Base-by-base conservation (phyloP, 1,140 invertebrate species). In the Oryctes rhinoceros region DNA sequence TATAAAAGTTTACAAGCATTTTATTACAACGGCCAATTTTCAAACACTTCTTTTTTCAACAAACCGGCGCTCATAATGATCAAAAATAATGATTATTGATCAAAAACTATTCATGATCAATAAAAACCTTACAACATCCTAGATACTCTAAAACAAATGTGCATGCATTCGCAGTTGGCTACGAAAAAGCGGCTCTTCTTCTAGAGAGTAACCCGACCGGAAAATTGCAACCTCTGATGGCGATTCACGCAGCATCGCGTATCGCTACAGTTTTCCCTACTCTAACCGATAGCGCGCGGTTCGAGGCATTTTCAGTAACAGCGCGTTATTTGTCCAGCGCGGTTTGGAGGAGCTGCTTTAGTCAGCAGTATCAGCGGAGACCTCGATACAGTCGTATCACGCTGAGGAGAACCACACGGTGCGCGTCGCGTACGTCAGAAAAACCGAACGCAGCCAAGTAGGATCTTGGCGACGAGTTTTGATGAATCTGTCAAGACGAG, bases 91-190 rank as follows among this genome's bases (percentile, higher is more conserved):
- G n/a, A n/a, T n/a, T n/a, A n/a, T n/a, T n/a, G n/a, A n/a, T n/a
- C n/a, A 30, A 30, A 30, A 30, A 30, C 24, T 30, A 30, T 30
- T 30, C 24, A 1, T 30, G 24, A 30, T 30, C 2, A 30, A 30
- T 30, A 30, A 30, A 30, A 30, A 30, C 2, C 24, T 2, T 30
- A 30, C 24, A 30, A 2, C 24, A 1, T 30, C 24, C 2, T 1
- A 30, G 0, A 30, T 30, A 30, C 24, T 30, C 24, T 30, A 30
- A 30, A 30, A 30, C 24, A 44, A 44, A 44, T 5, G 39, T 44
- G 39, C 9, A 3, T 44, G 67, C n/a, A 74, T 3, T 74, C 37
- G 67, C 37, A 13, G 10, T 35, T 2, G 90, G 90, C 87, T 90
- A 92, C 81, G 53, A 18, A 59, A 59, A 59, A 13, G 15, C 15